Evolutionary conservation across 2,113 vertebrate genomes (phyloP), one percentile per base, ranked within the genome.

Genomic region (Numida meleagris): DNA sequence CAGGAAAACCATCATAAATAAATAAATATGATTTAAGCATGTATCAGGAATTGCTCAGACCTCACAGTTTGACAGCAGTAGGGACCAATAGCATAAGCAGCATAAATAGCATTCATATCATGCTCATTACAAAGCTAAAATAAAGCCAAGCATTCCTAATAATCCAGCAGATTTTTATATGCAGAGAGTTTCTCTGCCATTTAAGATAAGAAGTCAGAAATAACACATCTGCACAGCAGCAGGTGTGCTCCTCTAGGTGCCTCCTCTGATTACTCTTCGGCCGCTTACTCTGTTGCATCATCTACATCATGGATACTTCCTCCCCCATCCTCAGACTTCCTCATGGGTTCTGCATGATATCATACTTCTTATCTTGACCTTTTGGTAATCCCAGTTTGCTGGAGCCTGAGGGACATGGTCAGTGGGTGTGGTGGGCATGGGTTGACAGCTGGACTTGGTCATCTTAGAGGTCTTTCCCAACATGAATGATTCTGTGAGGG

Each of bases 161-260:
- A 61, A 57, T 17, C 51, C 71, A 43, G 25, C 38, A 17, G 4
- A 59, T 5, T 33, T 57, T 34, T 34, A 34, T 50, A 73, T 0
- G 12, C 45, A 6, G 4, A 5, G 10, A 11, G 6, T 17, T 53
- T 40, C 21, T 3, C 2, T 18, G 24, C 10, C 36, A 14, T 29
- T 42, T 23, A 36, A 29, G 53, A 7, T 14, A 46, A 51, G 17
- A 31, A 8, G 29, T 36, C 20, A 33, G 70, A 81, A 76, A 24
- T 5, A 72, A 36, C n/a, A n/a, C n/a, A n/a, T n/a, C 34, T 40
- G 14, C 9, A 2, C 45, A 10, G 9, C 31, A 20, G 23, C 7
- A 7, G 38, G 24, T 27, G 34, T 1, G 2, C 36, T 10, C 36
- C 61, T 40, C 23, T 18, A 25, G 1, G 4, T 0, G 4, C 8